Evolutionary conservation across 2,888 invertebrate species (phyloP).

Genomic region (Ectemnius continuus): DNA sequence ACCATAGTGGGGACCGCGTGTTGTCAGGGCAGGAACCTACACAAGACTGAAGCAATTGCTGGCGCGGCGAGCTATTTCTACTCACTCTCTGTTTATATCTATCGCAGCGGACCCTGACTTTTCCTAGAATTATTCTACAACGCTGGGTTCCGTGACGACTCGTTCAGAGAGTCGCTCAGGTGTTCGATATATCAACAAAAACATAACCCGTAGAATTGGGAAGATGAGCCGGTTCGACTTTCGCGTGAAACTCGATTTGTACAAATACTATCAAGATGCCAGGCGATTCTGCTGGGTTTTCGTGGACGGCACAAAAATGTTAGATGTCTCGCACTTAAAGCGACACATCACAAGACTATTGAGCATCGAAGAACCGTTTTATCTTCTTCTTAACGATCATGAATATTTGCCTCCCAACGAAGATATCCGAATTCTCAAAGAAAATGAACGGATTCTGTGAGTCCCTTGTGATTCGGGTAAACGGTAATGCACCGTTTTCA

Average conservation of each 20-base stretch:
- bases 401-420: slow-evolving; percentile 74
- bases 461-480: slow-evolving; percentile 19
- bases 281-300: slow-evolving; percentile 68
- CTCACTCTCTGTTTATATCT: too few relatives aligned
- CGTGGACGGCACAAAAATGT: slow-evolving; percentile 66
- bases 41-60: too few relatives aligned
- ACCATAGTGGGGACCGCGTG: too few relatives aligned
- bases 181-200: too few relatives aligned
- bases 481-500: background rate
- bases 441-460: slow-evolving; percentile 64
- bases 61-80: too few relatives aligned
- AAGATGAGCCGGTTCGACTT: slow-evolving; percentile 58
- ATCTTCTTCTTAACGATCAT: slow-evolving; percentile 67
- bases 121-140: too few relatives aligned
- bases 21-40: too few relatives aligned
- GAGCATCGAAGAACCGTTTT: slow-evolving; percentile 70
- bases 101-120: too few relatives aligned
- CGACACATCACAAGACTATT: slow-evolving; percentile 71
- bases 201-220: too few relatives aligned
- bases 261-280: slow-evolving; percentile 66
- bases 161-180: too few relatives aligned
- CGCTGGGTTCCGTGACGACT: too few relatives aligned
- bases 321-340: slow-evolving; percentile 66
- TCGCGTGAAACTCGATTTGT: slow-evolving; percentile 70
- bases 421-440: slow-evolving; percentile 68